Percentiles rank a stretch among this genome's conserved stretches.
Conservation (phyloP, 2,888 invertebrate species). For the Epistrophe grossulariae region DNA sequence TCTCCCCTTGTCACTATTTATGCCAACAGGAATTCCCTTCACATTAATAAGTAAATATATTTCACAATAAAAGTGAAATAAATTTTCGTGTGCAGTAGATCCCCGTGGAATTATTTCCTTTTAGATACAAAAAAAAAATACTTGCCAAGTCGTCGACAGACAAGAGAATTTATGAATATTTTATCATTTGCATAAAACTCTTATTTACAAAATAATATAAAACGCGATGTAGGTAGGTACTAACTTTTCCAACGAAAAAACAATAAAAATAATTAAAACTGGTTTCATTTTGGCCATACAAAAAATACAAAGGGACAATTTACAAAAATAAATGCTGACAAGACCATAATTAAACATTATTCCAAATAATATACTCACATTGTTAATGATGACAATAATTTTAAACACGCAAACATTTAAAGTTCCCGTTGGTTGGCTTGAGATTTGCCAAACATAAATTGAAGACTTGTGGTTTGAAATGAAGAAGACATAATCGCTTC, state of each 20-base stretch:
- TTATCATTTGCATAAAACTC: not conserved
- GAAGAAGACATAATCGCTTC: conserved; percentile 16
- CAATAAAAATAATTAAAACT: not conserved
- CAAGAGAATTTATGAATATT: not conserved
- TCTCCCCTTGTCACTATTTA: too few relatives aligned
- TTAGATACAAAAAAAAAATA: too few relatives aligned
- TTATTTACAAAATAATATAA: too few relatives aligned
- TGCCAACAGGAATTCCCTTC: too few relatives aligned
- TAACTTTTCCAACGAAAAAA: too few relatives aligned
- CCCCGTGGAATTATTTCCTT: too few relatives aligned
- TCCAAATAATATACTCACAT: not conserved
- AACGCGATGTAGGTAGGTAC: too few relatives aligned
- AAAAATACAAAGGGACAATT: not conserved
- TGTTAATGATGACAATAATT: conserved; percentile 1
- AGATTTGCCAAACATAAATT: not conserved
- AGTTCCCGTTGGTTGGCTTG: not conserved
- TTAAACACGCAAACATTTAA: not conserved
- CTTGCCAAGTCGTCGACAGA: not conserved
- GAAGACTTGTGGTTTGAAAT: not conserved
- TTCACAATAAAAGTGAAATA: too few relatives aligned
- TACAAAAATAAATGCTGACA: not conserved
- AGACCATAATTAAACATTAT: conserved; percentile 1
- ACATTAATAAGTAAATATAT: too few relatives aligned
- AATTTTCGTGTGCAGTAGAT: too few relatives aligned
- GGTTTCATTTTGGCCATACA: not conserved